Evolutionary conservation across 1,140 invertebrate genomes (phyloP).

Genomic region (Araneus ventricosus): DNA sequence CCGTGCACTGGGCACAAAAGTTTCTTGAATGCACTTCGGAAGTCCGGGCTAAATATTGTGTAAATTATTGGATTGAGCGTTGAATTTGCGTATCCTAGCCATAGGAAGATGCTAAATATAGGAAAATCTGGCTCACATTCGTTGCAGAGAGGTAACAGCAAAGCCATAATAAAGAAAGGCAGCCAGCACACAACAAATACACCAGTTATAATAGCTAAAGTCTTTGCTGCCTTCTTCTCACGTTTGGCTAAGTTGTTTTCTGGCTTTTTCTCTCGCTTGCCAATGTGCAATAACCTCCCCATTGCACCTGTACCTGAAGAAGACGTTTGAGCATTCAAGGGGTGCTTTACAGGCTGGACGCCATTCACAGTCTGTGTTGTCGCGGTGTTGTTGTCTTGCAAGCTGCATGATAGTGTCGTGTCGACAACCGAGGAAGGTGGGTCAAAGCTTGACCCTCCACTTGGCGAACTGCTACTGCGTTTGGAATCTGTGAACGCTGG

Average conservation of each 20-base stretch:
- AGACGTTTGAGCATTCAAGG: not conserved
- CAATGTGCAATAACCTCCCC: conserved; percentile 35
- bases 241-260: conserved; percentile 83
- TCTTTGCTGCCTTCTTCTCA: conserved; percentile 85
- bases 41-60: conserved; percentile 83
- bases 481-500: conserved; percentile 55
- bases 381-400: conserved; percentile 7
- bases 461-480: conserved; percentile 55
- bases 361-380: conserved; percentile 61
- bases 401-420: conserved; percentile 49
- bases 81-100: conserved; percentile 95
- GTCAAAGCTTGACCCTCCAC: conserved; percentile 31
- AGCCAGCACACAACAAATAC: conserved; percentile 96
- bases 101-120: conserved; percentile 90
- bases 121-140: conserved; percentile 88
- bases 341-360: conserved; percentile 11
- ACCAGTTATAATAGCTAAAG: conserved; percentile 82
- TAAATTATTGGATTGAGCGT: conserved; percentile 94
- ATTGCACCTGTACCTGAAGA: conserved; percentile 12
- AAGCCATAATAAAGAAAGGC: conserved; percentile 94
- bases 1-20: conserved; percentile 46
- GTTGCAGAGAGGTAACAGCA: conserved; percentile 90
- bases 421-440: conserved; percentile 61
- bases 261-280: conserved; percentile 76
- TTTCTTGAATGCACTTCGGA: conserved; percentile 74